Conservation (phyloP, 2,888 invertebrate genomes). For the Polydrusus tereticollis region DNA sequence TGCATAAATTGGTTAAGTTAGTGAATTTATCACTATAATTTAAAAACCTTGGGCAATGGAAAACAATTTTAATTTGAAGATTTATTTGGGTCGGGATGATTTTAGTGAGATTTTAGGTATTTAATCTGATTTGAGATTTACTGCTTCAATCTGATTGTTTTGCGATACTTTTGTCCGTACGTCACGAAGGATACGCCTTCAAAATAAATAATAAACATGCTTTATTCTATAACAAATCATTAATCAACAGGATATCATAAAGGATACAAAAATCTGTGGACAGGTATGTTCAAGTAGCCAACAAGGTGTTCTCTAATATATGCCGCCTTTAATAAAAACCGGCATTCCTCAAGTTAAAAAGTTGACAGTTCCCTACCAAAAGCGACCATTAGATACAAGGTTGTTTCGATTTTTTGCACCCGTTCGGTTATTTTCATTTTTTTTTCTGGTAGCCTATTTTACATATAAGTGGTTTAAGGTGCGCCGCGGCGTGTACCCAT, state of each 20-base stretch:
- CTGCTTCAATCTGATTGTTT: too few species aligned
- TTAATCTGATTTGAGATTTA: too few species aligned
- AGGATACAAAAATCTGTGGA: constrained; percentile 23
- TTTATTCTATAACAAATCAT: background rate
- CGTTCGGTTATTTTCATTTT: constrained; percentile 13
- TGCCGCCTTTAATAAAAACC: constrained; percentile 25
- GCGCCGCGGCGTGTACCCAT: constrained; percentile 15
- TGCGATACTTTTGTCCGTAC: too few species aligned
- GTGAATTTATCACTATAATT: too few species aligned
- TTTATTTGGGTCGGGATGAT: too few species aligned
- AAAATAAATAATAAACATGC: background rate
- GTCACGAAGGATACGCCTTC: background rate
- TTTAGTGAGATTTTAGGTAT: too few species aligned
- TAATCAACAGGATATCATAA: constrained; percentile 28
- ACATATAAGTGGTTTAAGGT: constrained; percentile 37
- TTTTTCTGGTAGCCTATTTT: constrained; percentile 29
- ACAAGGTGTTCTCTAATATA: constrained; percentile 14
- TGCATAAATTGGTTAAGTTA: too few species aligned
- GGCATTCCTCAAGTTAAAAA: constrained; percentile 20
- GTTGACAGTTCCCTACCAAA: constrained; percentile 22
- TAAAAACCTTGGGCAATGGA: too few species aligned
- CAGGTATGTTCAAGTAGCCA: constrained; percentile 19
- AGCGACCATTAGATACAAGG: constrained; percentile 36
- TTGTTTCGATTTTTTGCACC: constrained; percentile 39
- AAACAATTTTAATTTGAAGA: too few species aligned